Evolutionary conservation across 2,113 vertebrate genomes (phyloP).

Genomic region (Microcebus ravelobensis): DNA sequence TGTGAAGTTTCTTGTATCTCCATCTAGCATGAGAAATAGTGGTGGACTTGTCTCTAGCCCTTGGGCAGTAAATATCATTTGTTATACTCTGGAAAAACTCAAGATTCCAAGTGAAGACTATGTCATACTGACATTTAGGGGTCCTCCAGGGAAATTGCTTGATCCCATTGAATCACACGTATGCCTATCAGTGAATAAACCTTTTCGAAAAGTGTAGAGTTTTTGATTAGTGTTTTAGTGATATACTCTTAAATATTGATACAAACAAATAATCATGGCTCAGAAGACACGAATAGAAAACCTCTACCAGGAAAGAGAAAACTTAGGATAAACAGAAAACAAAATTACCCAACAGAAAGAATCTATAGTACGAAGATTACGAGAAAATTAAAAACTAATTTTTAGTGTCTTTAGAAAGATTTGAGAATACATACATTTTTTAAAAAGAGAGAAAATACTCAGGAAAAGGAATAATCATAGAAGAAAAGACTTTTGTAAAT

Average conservation of each 20-base stretch:
- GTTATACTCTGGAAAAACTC: background rate
- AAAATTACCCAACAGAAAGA: background rate
- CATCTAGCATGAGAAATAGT: background rate
- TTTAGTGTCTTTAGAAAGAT: background rate
- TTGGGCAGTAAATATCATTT: background rate
- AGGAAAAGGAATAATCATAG: background rate
- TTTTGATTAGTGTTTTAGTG: background rate
- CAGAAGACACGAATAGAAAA: background rate
- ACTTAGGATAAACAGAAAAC: background rate
- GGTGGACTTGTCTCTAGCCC: background rate
- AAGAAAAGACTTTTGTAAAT: background rate
- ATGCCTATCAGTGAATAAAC: background rate
- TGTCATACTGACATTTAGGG: background rate
- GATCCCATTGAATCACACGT: background rate
- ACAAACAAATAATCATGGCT: background rate
- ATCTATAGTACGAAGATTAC: background rate
- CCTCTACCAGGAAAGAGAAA: background rate
- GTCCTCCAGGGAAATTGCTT: background rate
- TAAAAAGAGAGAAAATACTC: background rate
- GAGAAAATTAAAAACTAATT: slow-evolving; percentile 7
- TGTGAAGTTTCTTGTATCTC: background rate
- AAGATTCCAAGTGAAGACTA: background rate
- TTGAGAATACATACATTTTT: background rate
- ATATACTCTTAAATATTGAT: background rate
- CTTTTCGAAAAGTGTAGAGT: background rate